Conservation (phyloP, 1,140 invertebrate genomes). For the Saccostrea glomerata region DNA sequence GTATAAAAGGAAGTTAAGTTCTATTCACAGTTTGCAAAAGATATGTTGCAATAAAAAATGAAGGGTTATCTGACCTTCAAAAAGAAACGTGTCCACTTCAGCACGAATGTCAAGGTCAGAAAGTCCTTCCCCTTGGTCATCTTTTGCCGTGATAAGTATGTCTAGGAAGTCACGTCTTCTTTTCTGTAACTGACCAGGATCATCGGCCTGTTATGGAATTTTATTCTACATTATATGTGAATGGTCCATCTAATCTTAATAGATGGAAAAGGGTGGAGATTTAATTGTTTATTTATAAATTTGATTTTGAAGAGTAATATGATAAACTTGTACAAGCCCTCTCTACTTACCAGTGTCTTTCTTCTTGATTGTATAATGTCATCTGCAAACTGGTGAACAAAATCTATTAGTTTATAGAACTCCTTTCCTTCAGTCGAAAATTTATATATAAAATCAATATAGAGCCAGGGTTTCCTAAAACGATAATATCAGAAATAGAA, state of each 20-base stretch:
- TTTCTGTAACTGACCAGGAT: background rate
- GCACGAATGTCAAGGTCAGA: background rate
- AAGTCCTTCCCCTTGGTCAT: background rate
- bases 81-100: background rate
- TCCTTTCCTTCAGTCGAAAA: background rate
- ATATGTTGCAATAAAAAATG: background rate
- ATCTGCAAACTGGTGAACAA: conserved; percentile 37
- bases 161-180: background rate
- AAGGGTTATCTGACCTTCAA: background rate
- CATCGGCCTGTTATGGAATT: background rate
- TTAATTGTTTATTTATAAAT: background rate
- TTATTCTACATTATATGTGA: background rate
- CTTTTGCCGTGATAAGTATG: conserved; percentile 20
- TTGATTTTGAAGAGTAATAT: background rate
- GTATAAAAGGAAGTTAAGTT: background rate
- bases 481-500: background rate
- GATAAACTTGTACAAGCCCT: no score
- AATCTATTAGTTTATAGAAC: conserved; percentile 9
- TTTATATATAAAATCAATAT: conserved; percentile 6
- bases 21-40: background rate
- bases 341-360: background rate
- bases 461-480: background rate
- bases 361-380: conserved; percentile 14
- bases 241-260: no score
- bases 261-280: no score